A percentile compares a stretch with the other conserved stretches of the same genome.
Conservation (phyloP, 2,888 invertebrate genomes). For the Mechanitis mazaeus region DNA sequence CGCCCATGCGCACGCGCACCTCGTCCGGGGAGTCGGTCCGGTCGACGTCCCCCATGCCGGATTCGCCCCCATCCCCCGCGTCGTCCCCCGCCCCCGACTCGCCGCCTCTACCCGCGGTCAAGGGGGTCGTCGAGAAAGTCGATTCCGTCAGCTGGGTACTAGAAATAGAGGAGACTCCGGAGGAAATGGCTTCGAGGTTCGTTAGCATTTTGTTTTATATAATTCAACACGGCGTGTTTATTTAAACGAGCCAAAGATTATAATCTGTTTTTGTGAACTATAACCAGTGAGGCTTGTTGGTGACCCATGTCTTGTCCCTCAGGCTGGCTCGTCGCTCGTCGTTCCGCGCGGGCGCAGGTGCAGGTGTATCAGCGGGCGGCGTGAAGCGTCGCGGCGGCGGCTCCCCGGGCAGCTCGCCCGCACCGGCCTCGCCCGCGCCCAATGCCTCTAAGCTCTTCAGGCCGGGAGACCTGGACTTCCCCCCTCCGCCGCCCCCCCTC, state of each 20-base stretch:
- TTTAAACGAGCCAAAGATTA: too few relatives aligned
- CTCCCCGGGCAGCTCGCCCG: constrained; percentile 61
- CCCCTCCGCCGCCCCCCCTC: constrained; percentile 63
- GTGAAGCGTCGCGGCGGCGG: constrained; percentile 70
- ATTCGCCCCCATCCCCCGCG: constrained; percentile 60
- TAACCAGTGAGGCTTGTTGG: too few relatives aligned
- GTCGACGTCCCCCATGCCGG: constrained; percentile 59
- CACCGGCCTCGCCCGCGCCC: constrained; percentile 69
- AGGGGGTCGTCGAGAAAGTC: constrained; percentile 89
- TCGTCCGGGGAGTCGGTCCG: constrained; percentile 62
- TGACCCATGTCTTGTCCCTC: neutral
- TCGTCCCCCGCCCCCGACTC: constrained; percentile 67
- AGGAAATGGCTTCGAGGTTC: constrained; percentile 80
- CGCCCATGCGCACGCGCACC: constrained; percentile 59
- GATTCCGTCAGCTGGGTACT: constrained; percentile 92
- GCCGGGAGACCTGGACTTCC: constrained; percentile 66
- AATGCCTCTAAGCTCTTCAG: constrained; percentile 71
- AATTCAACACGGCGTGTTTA: too few relatives aligned
- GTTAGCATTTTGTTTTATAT: neutral
- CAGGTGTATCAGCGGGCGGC: constrained; percentile 57
- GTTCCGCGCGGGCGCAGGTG: constrained; percentile 76
- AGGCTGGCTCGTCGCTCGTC: constrained; percentile 83
- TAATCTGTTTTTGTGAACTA: too few relatives aligned
- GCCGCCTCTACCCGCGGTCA: constrained; percentile 84
- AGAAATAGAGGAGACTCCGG: constrained; percentile 85